Base-by-base conservation (phyloP, 2,888 invertebrate species). In the Ennomos quercinarius region DNA sequence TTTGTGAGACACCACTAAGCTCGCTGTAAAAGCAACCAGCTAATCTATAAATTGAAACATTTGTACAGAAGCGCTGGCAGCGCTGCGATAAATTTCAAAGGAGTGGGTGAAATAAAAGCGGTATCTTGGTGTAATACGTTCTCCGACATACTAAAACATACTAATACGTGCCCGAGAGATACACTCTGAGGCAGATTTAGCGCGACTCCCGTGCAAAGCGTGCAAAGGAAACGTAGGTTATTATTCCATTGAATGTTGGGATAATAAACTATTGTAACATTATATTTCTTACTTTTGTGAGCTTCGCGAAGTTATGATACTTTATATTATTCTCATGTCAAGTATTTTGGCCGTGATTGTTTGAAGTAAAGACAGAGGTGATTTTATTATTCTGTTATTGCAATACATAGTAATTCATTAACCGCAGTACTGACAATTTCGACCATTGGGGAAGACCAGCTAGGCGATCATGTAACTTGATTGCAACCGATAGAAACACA, bases 111-210 rank as follows among this genome's bases (percentile, higher is more conserved):
- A 81, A 84, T 83, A 84, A 85, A 84, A 81, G 77, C 74, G 76
- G 80, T 83, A 82, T 84, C 80, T 80, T 71, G 70, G 70, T 78
- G 79, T 81, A 76, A 80, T 83, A 80, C 72, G 76, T 84, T 80
- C 73, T 49, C 74, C 74, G 60, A 76, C 77, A 74, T 73, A 77
- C 78, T 80, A 77, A 64, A 66, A 66, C 57, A 63, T 56, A 64
- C 63, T 62, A 55, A 78, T 78, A 77, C 72, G 58, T 72, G 73
- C 64, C 43, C 55, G 51, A 51, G 54, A 59, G 46, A 51, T 71
- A 71, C 68, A 72, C 71, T 62, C 57, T n/a, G 50, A 43, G 49
- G 47, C 60, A 56, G 60, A 61, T 60, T 60, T 58, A 74, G 70
- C 71, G 71, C 38, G 36, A 39, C 43, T 68, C 68, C 66, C 62